Conservation (phyloP, 2,888 invertebrate species). For the Tortricodes alternella region DNA sequence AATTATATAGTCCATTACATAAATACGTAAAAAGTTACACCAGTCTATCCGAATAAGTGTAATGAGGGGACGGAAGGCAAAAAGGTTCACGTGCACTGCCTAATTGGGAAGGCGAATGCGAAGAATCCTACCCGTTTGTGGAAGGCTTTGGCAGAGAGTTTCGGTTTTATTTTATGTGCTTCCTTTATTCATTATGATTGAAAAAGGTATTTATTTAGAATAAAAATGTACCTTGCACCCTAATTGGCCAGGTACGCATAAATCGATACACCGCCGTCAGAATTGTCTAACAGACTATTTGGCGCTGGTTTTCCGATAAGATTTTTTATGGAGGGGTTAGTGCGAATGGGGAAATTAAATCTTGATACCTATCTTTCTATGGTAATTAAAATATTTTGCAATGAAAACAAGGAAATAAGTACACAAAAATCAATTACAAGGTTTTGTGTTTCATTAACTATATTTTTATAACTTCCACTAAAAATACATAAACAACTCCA, state of each 20-base stretch:
- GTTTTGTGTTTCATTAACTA: too few species aligned
- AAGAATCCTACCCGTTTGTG: constrained; percentile 53
- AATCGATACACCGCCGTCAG: constrained; percentile 17
- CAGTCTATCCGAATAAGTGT: constrained; percentile 37
- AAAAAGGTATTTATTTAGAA: constrained; percentile 38
- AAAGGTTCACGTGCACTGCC: constrained; percentile 47
- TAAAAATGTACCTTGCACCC: not conserved
- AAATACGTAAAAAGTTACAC: not conserved
- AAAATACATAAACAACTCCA: too few species aligned
- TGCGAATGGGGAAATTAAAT: too few species aligned
- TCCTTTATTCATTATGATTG: constrained; percentile 27
- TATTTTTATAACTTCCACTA: too few species aligned
- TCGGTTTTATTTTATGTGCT: constrained; percentile 31
- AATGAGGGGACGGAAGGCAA: constrained; percentile 43
- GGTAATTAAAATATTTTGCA: too few species aligned
- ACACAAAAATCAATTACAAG: too few species aligned
- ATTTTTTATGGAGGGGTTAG: too few species aligned
- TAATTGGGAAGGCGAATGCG: constrained; percentile 59
- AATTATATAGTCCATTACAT: too few species aligned
- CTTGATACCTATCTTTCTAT: too few species aligned
- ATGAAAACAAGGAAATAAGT: too few species aligned
- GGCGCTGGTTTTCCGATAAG: not conserved
- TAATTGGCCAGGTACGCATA: not conserved
- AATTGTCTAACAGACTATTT: constrained; percentile 16
- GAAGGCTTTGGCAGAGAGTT: constrained; percentile 40